Base-by-base conservation (phyloP, 2,797 vertebrate genomes). In the Phataginus tetradactyla region DNA sequence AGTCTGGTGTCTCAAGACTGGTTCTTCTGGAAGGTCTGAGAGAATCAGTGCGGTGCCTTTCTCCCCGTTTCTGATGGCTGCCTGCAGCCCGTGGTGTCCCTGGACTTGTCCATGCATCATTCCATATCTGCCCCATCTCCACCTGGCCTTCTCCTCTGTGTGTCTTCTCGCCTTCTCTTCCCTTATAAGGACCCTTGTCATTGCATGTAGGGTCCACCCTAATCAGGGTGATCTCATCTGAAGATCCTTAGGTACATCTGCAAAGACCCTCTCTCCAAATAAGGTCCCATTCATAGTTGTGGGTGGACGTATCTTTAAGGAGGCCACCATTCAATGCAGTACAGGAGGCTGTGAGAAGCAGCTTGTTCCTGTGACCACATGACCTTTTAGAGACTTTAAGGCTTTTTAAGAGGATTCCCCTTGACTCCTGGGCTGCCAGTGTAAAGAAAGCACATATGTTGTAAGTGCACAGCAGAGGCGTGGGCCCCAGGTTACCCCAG, bases 41-140 rank as follows among this genome's bases (percentile, higher is more conserved):
- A 68, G 34, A 8, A 0, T 8, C 74, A 42, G 51, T 20, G 34
- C 20, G 42, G 5, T 7, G 51, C 39, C 7, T 59, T 55, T 25
- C 51, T 75, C 7, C 29, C 3, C 18, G 39, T 42, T 37, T n/a
- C 71, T 25, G 63, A 9, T 5, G 68, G 77, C 34, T 39, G 27
- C 59, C 12, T 3, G 14, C 1, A 9, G 15, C 4, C 63, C 39
- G 23, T 1, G 25, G 27, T 1, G 0, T 13, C 17, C 63, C 57
- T 14, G 9, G 37, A 27, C 12, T 17, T 51, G 29, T 42, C 23
- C 27, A 11, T 0, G 0, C 12, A 0, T 53, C 27, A 0, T 11
- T 11, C 4, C 23, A 17, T 29, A 39, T 55, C 14, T 25, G 25
- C 9, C 49, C 55, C 25, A 1, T 32, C 18, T 10, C 63, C 37